Base-by-base conservation (phyloP, 2,113 vertebrate genomes). In the Cercocebus atys region DNA sequence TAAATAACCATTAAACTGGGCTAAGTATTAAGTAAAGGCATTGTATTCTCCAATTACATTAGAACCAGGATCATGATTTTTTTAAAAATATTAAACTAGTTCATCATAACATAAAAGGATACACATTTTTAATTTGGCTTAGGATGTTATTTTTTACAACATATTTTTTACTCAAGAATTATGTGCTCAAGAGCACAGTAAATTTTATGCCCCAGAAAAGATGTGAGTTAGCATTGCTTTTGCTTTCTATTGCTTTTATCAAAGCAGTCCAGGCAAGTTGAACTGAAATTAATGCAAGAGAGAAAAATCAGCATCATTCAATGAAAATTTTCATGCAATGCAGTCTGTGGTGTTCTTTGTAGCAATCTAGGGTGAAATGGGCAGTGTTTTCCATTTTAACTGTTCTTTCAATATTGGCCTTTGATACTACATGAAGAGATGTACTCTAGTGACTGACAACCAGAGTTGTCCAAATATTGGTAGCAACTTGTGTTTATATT, bases 61-160 rank as follows among this genome's bases (percentile, higher is more conserved):
- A 88, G 18, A 30, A 64, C 18, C 80, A 90, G 18, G 20, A n/a
- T 85, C 2, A 68, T 70, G 6, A 30, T 81, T 59, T 82, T 86
- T 76, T 0, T 68, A 86, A 86, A 94, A 92, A 83, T 70, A 95
- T 85, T 95, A 96, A 96, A 61, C 13, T n/a, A 73, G 20, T 84
- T 96, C 16, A 87, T 96, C 50, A 94, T 59, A 86, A 83, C 43
- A 55, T n/a, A 52, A 55, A 97, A 90, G 8, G 10, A 45, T 10
- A 94, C 50, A 9, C 87, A 90, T 87, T n/a, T 80, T 95, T 85
- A 81, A 82, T 79, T 92, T 90, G 4, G 32, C 32, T 88, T 38
- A 93, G 20, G 91, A 95, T 88, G 45, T 61, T 14, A 88, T 64
- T 90, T 94, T 64, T 88, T 96, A 55, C 16, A 76, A 72, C 2